Conservation (phyloP, 53 echinoderm and acorn worm genomes). For the Patiria pectinifera region DNA sequence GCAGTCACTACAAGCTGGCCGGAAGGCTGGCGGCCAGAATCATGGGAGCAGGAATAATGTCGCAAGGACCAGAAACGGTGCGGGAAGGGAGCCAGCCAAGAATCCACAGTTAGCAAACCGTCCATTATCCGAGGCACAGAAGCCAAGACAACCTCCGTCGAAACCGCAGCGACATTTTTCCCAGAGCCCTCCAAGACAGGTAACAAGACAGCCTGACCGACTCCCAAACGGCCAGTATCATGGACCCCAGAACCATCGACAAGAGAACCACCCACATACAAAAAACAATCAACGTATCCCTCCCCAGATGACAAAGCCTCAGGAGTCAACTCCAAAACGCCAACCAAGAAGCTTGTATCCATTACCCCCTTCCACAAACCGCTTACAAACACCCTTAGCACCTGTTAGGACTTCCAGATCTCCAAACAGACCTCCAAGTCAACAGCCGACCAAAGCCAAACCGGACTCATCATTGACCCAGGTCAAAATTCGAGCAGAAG, state of each 20-base stretch:
- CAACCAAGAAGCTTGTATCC: constrained; percentile 20
- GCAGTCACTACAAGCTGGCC: constrained; percentile 4
- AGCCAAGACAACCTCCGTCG: neutral
- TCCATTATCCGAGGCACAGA: neutral
- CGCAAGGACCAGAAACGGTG: neutral
- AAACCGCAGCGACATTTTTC: constrained; percentile 53
- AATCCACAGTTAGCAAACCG: constrained; percentile 33
- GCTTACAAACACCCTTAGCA: neutral
- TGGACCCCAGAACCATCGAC: neutral
- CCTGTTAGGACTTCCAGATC: constrained; percentile 32
- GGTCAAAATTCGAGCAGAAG: neutral
- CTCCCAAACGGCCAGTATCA: constrained; percentile 3
- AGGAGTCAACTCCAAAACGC: neutral
- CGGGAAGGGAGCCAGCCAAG: neutral
- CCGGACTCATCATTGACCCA: neutral
- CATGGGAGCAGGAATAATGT: neutral
- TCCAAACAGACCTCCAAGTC: constrained; percentile 3
- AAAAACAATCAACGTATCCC: neutral
- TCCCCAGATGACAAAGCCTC: neutral
- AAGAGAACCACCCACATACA: neutral
- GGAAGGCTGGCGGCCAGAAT: neutral
- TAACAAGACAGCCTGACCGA: neutral
- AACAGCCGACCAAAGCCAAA: neutral
- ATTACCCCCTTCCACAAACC: neutral
- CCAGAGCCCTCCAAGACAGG: constrained; percentile 37